Evolutionary conservation across 2,888 invertebrate species (phyloP), one percentile per base, ranked within the genome.

Genomic region (Electrophaes corylata): DNA sequence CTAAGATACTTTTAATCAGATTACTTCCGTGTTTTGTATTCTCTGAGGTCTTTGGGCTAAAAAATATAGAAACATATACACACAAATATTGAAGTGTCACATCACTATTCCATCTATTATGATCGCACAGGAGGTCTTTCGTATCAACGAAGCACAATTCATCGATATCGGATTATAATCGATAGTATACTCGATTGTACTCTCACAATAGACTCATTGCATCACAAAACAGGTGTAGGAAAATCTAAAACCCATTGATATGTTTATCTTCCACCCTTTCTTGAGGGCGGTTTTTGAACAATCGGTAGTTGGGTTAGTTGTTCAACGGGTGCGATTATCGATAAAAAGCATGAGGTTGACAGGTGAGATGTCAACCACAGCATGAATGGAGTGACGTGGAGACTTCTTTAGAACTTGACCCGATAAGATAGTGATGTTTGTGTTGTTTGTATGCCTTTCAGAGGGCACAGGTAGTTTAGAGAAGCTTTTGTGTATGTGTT

Each of bases 241-340:
- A 75, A 37, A 76, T 68, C 64, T 66, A 44, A 65, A 78, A 71
- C 69, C 80, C 78, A 87, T 91, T 91, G 90, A 91, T 89, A 90
- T 90, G 86, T 91, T 91, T 91, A 91, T 91, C 89, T 88, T 84
- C 84, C 84, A 86, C 83, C 84, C 85, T 85, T 88, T 87, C 37
- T 76, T 72, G 84, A 82, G 87, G 89, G 86, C 80, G 82, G 79
- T 80, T 81, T 81, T 75, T 69, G 77, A 85, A 89, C 86, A 88
- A 89, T 86, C 73, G 76, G 57, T 62, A 58, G 63, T 57, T 71
- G 75, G 76, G 77, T 79, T 84, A 29, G 39, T 20, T 78, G 43
- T 35, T 43, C 71, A 88, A 88, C 89, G 85, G 83, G 57, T 79
- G 76, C 78, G 86, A 78, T 85, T 84, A 88, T 89, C 86, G 76